Conservation (phyloP, 2,888 invertebrate genomes). For the Hypercompe scribonia region DNA sequence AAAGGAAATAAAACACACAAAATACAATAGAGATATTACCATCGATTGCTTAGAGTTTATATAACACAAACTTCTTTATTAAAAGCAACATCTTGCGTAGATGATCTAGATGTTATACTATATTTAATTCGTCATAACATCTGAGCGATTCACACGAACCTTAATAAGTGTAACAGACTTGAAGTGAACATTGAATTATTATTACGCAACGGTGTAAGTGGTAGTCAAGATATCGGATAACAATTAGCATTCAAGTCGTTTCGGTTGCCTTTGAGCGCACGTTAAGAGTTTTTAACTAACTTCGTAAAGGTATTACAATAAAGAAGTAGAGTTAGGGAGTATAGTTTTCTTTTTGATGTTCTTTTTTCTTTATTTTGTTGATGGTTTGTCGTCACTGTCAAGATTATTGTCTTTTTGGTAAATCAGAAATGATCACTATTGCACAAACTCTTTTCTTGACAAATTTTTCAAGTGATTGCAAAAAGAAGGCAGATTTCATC, state of each 20-base stretch:
- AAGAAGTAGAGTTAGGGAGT: not conserved
- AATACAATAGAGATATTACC: slow-evolving; percentile 14
- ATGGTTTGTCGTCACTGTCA: no score
- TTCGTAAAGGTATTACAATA: not conserved
- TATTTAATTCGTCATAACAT: slow-evolving; percentile 32
- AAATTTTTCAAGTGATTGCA: no score
- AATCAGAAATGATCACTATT: no score
- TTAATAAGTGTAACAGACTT: slow-evolving; percentile 26
- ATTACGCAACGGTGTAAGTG: slow-evolving; percentile 48
- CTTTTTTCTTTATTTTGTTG: not conserved
- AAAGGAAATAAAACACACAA: slow-evolving; percentile 9
- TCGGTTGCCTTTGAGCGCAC: slow-evolving; percentile 31
- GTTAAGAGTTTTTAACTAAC: slow-evolving; percentile 21
- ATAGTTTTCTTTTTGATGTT: not conserved
- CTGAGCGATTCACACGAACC: slow-evolving; percentile 27
- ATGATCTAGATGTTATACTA: not conserved
- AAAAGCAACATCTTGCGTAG: not conserved
- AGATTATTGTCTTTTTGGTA: no score
- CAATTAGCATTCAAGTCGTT: slow-evolving; percentile 53
- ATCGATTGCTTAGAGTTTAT: slow-evolving; percentile 15
- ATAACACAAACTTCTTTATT: slow-evolving; percentile 10
- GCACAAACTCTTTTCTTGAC: no score
- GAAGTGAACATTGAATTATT: slow-evolving; percentile 13
- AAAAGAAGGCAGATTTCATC: no score
- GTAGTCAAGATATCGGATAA: slow-evolving; percentile 39